phyloP scores from a whole-genome alignment of 2,888 invertebrate genomes.

The Platycheirus rosarum region DNA sequence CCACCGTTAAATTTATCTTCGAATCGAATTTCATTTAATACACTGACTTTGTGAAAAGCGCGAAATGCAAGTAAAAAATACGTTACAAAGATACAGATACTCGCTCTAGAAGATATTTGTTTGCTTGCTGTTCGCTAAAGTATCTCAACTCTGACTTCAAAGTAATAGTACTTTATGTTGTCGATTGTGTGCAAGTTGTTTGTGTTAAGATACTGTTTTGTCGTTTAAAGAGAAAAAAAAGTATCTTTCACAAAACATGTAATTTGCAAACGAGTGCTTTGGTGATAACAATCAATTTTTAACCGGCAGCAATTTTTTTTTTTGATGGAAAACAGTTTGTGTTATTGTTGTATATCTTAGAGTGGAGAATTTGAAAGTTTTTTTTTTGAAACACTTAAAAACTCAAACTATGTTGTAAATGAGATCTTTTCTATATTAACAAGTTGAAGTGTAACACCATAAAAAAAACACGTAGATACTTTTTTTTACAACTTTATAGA shows the following conservation, averaged over 20 bases:
- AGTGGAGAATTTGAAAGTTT: constrained; percentile 28
- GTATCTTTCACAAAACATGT: constrained; percentile 48
- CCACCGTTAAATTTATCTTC: constrained; percentile 53
- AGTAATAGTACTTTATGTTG: constrained; percentile 42
- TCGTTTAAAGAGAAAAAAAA: constrained; percentile 8
- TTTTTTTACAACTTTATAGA: not conserved
- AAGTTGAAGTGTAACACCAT: not conserved
- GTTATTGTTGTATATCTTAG: not conserved
- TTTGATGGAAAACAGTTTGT: constrained; percentile 34
- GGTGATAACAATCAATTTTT: constrained; percentile 65
- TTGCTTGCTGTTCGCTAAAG: constrained; percentile 14
- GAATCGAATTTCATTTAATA: constrained; percentile 68
- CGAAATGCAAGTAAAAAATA: constrained; percentile 23
- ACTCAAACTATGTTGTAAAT: constrained; percentile 20
- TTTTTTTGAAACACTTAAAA: constrained; percentile 1
- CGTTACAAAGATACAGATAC: constrained; percentile 2
- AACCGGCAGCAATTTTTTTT: constrained; percentile 37
- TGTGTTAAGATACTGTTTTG: constrained; percentile 24
- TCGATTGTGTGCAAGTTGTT: constrained; percentile 36
- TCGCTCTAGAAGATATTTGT: too few relatives aligned
- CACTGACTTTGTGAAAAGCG: constrained; percentile 34
- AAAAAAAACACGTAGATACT: not conserved
- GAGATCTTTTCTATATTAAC: constrained; percentile 12
- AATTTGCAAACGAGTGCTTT: constrained; percentile 60
- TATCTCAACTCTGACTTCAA: constrained; percentile 31